Evolutionary conservation across 2,113 vertebrate species (phyloP), one percentile per base, ranked within the genome.

Genomic region (Ictalurus furcatus): DNA sequence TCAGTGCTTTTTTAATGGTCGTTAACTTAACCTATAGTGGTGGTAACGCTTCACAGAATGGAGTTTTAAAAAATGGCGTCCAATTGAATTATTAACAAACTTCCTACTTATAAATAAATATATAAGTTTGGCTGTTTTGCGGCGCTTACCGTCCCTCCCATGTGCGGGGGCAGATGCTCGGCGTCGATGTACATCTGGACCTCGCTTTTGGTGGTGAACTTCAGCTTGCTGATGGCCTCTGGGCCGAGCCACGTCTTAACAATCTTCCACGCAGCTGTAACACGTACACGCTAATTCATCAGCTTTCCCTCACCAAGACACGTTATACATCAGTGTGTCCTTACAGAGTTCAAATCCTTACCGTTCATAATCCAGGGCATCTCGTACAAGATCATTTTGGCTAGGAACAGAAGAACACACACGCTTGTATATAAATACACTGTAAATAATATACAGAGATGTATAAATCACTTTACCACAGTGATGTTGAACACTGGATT

Each of bases 311-410:
- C 11, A 63, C 0, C 13, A 74, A 85, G 5, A 12, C n/a, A 12
- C 48, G 5, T 54, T 8, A 2, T 30, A 30, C 21, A 59, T 12
- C 56, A 6, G 56, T 0, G 30, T 37, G 73, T 74, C 1, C 6
- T 21, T 21, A 37, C 6, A 3, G 17, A 0, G 40, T 21, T 8
- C 83, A 23, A 78, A 40, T 23, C 12, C 97, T 97, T 91, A 99
- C 98, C 98, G 0, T 98, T 99, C 97, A 99, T 97, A 93, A 99
- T 97, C 98, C 98, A 99, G 28, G 98, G 98, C 98, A 99, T 98
- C 93, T 99, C 98, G 91, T 98, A 98, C 84, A 99, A 96, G 89
- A 99, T 97, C 94, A 99, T 98, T 95, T 99, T 99, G 90, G 98
- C 98, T 99, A 93, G 96, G 95, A 95, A 40, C 90, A 61, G 86